phyloP scores from a whole-genome alignment of 2,113 vertebrate species.

The Oryzias woworae region DNA sequence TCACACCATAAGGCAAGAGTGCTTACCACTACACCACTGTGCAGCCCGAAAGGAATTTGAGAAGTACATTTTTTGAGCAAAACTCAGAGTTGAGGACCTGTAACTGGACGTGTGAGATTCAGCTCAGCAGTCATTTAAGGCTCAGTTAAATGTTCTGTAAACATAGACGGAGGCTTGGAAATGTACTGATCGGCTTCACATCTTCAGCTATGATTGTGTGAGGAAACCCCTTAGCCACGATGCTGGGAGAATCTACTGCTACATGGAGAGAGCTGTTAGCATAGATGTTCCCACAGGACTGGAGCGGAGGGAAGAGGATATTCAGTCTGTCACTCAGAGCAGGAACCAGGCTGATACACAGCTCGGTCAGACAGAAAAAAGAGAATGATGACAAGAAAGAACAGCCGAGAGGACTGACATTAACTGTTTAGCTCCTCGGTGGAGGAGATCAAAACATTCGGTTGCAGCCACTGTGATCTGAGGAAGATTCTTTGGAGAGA shows the following conservation, averaged over 20 bases:
- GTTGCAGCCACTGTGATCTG: constrained; percentile 27
- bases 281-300: constrained; percentile 32
- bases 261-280: constrained; percentile 25
- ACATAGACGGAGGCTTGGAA: no score
- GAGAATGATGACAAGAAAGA: constrained; percentile 46
- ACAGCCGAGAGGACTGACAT: constrained; percentile 64
- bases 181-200: not conserved
- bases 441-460: constrained; percentile 36
- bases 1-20: no score
- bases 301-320: no score
- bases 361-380: constrained; percentile 30
- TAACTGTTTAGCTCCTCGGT: constrained; percentile 16
- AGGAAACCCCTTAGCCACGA: not conserved
- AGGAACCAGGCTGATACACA: constrained; percentile 7
- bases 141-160: no score
- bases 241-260: constrained; percentile 18
- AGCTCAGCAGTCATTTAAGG: no score
- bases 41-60: no score
- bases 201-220: not conserved
- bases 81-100: no score
- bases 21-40: no score
- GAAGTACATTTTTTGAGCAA: no score
- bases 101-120: no score
- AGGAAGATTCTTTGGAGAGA: constrained; percentile 36
- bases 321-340: no score